These are phyloP conservation scores for Sphaerodactylus townsendi DNA, from an alignment of 2,113 vertebrate genomes.

Conservation along the genomic window DNA sequence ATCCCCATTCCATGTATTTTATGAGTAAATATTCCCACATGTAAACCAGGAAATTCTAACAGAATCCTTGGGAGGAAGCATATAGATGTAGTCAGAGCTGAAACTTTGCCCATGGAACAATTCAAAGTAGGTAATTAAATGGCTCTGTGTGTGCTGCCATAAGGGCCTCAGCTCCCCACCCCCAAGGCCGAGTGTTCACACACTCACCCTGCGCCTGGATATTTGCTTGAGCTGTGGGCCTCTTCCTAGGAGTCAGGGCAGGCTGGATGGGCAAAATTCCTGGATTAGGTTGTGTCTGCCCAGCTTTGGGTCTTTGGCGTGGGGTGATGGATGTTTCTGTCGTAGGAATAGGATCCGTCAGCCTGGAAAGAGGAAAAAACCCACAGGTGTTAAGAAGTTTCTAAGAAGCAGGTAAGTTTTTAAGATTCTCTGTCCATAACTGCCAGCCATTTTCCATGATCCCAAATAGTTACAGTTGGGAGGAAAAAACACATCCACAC, in stretches of 20 bases:
- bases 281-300: constrained; percentile 90
- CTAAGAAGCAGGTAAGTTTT: neutral
- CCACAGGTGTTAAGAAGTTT: neutral
- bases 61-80: neutral
- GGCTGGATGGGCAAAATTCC: constrained; percentile 96
- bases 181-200: rapidly evolving
- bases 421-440: neutral
- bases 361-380: constrained; percentile 66
- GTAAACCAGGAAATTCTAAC: neutral
- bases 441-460: neutral
- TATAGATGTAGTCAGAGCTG: neutral
- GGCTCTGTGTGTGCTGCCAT: neutral
- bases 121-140: neutral
- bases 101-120: too few species aligned
- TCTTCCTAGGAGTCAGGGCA: constrained; percentile 92
- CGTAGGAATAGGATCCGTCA: constrained; percentile 92
- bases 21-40: too few species aligned
- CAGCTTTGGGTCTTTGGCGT: constrained; percentile 94
- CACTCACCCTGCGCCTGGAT: constrained; percentile 69
- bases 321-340: constrained; percentile 96
- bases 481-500: neutral
- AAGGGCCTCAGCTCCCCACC: rapidly evolving
- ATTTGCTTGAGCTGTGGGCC: constrained; percentile 77
- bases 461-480: neutral
- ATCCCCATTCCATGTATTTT: neutral